Base-by-base conservation (phyloP, 2,797 vertebrate genomes). In the Ceryle rudis region DNA sequence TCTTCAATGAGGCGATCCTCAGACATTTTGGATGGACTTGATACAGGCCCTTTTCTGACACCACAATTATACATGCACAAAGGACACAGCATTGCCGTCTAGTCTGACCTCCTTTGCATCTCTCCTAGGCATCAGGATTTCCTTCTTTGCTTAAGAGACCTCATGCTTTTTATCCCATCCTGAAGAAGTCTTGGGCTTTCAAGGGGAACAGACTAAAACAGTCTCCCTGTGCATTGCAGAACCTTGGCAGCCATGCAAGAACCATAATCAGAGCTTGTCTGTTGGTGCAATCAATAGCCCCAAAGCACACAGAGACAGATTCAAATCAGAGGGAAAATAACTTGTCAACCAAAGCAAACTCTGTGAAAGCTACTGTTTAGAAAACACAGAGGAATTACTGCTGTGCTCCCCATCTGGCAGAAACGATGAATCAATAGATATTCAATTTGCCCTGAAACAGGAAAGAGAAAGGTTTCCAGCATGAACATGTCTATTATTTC, bases 311-410 rank as follows among this genome's bases (percentile, higher is more conserved):
- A 86, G 64, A 90, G 79, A 41, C 33, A 44, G 81, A 94, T 89
- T 93, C 88, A 96, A 90, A 97, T 92, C 89, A 92, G 90, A 91
- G 47, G 61, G 74, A 93, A 96, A 96, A 96, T 85, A 96, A 87
- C 85, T 95, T 95, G 90, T 93, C 94, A 96, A 92, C 80, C 1
- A 12, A 89, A 95, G 83, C 81, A 96, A 96, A 95, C 67, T 93
- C 86, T 91, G 77, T 85, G 74, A 94, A 92, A 95, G 89, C 28
- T 62, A 49, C 57, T 52, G 67, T 71, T 95, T 80, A 18, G 7
- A 79, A 95, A 91, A 55, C 69, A 69, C 80, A 90, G 86, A 93
- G 82, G 89, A 95, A 81, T 86, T 86, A 65, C 77, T 84, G 77
- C 93, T 92, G 90, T 60, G 71, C 64, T 93, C 65, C 89, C 93